A percentile compares a stretch with the other conserved stretches of the same genome.
phyloP scores from a whole-genome alignment of 2,797 vertebrate species.

The Varecia variegata region DNA sequence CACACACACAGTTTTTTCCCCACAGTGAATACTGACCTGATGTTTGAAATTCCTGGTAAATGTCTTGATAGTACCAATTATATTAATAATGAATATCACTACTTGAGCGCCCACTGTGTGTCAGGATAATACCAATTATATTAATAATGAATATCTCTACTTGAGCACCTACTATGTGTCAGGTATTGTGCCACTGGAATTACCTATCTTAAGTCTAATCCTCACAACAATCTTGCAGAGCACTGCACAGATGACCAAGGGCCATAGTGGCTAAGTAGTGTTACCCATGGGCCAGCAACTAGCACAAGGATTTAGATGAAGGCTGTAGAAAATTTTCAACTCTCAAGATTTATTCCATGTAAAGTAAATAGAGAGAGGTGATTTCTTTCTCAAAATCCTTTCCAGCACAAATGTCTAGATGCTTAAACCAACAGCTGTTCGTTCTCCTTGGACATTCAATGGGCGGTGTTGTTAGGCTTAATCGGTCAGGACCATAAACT shows the following conservation, averaged over 20 bases:
- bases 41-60: constrained; percentile 29
- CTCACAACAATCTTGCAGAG: background rate
- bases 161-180: background rate
- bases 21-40: background rate
- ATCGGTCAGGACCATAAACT: constrained; percentile 14
- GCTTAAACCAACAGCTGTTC: background rate
- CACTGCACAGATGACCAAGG: background rate
- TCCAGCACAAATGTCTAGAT: background rate
- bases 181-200: background rate
- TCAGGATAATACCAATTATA: background rate
- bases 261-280: background rate
- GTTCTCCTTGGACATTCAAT: background rate
- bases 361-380: background rate
- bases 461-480: background rate
- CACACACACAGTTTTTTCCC: background rate
- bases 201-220: background rate
- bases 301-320: background rate
- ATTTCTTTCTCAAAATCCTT: constrained; percentile 24
- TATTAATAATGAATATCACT: background rate
- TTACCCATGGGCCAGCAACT: background rate
- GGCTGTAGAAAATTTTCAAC: background rate
- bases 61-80: background rate
- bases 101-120: background rate
- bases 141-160: background rate
- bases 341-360: background rate